Evolutionary conservation across 2,888 invertebrate species (phyloP), one percentile per base, ranked within the genome.

Genomic region (Mesorhabditis sp.): DNA sequence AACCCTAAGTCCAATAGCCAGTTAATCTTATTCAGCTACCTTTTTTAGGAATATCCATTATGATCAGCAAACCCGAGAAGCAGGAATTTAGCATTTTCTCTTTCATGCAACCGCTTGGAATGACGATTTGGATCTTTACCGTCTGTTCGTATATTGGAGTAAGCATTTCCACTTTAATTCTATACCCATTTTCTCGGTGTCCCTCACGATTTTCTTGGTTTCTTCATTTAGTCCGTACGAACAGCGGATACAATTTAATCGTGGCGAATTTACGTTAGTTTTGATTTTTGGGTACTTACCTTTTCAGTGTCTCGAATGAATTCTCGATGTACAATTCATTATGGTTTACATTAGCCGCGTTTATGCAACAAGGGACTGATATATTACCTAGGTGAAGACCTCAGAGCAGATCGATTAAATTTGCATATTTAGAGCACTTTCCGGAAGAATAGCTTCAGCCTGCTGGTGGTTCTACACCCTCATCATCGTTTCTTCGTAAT

Each of bases 381-480:
- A 92, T 95, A 74, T 92, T 94, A 69, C 96, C 97, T 15, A 91
- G 94, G 91, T 94, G 89, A 88, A 88, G 86, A 43, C 5, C 43
- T 58, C n/a, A 13, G 58, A 50, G 7, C 7, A 50, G 7, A 13
- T 50, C 58, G 58, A 50, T 50, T 13, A 50, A 50, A 50, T 50
- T 10, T n/a, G 13, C 4, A 45, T 7, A 67, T 74, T 65, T 70
- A 78, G 77, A 70, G 78, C 79, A 28, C 73, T 77, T 10, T 78
- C 78, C 0, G 94, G 94, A 4, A 90, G 97, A 73, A 95, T 97
- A 82, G 97, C 97, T 4, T 95, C 95, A 63, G 93, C 94, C 62
- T 95, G 95, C 2, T 98, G 97, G 97, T 98, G 97, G 95, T 97
- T 97, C 88, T 98, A 98, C 88, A 97, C 96, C 0, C 89, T 98